Base-by-base conservation (phyloP, 30 jellyfish, hydroid and myxozoan species). In the Turritopsis rubra region DNA sequence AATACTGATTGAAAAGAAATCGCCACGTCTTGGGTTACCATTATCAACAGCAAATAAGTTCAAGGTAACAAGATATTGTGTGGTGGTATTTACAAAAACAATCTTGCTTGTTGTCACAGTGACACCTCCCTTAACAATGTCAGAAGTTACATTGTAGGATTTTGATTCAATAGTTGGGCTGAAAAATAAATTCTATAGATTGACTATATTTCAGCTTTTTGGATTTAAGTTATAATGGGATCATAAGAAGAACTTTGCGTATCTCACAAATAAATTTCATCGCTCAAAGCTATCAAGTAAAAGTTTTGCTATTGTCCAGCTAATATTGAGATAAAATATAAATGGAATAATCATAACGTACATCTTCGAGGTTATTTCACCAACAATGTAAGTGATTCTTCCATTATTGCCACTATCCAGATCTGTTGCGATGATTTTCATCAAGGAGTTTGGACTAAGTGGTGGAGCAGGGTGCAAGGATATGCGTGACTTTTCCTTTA, bases 381-480 rank as follows among this genome's bases (percentile, higher is more conserved):
- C 78, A 78, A 78, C 27, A 65, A 53, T 52, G 53, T 80, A 80
- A n/a, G 87, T 18, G 26, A 90, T 83, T 73, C 81, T 26, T 52
- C 95, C 97, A 82, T 90, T 90, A 28, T 82, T 82, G 52, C 94
- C 95, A 54, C 93, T 86, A 75, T 90, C 97, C 26, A 52, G 81
- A 75, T 90, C 97, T 5, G 90, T 86, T 26, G 97, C 95, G 53
- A 83, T 41, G 0, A 90, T 75, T 0, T 80, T 79, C 73, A 90
- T 71, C 19, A 90, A 52, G 19, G 95, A 66, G 70, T 75, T 88
- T 21, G 28, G 74, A 73, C 83, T 89, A 77, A 90, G 73, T 1
- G 97, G 95, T 13, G 97, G 97, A 29, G 73, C 75, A 31, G 97
- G 97, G n/a, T 85, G 30, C 68, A 78, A 72, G 18, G 90, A 65